phyloP scores from a whole-genome alignment of 2,888 invertebrate species.

The Cremastinae sp. region DNA sequence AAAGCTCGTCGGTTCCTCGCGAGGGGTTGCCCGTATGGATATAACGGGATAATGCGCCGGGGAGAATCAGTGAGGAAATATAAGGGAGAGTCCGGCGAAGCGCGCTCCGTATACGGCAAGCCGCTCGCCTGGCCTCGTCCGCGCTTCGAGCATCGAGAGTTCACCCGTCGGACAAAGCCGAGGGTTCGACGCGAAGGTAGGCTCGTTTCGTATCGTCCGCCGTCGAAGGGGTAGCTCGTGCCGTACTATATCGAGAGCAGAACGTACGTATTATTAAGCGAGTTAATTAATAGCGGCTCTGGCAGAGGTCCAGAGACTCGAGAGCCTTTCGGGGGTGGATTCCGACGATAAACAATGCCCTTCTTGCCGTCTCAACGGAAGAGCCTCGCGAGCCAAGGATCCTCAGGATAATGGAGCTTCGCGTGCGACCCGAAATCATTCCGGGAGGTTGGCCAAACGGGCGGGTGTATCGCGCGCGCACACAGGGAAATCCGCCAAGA shows the following conservation, averaged over 20 bases:
- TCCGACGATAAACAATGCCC: conserved; percentile 76
- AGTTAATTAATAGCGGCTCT: conserved; percentile 79
- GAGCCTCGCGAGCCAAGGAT: conserved; percentile 61
- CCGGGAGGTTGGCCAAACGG: background rate
- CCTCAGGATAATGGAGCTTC: conserved; percentile 45
- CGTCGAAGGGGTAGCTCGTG: conserved; percentile 8
- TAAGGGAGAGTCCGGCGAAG: conserved; percentile 34
- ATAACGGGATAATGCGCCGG: background rate
- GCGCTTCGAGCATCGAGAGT: conserved; percentile 16
- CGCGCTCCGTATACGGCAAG: conserved; percentile 24
- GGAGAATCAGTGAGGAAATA: background rate
- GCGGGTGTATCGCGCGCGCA: background rate
- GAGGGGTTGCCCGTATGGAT: conserved; percentile 21
- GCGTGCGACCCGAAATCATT: background rate
- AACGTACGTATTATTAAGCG: conserved; percentile 76
- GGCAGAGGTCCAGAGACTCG: conserved; percentile 60
- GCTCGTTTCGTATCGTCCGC: background rate
- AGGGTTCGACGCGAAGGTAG: conserved; percentile 18
- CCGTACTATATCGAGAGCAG: conserved; percentile 42
- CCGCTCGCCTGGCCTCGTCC: conserved; percentile 47
- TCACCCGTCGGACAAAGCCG: conserved; percentile 44
- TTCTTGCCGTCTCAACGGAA: conserved; percentile 58
- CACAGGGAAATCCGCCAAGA: too few species aligned
- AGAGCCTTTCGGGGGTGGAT: conserved; percentile 70
- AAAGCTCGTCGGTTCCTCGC: conserved; percentile 45